These are phyloP conservation scores for Laothoe populi DNA, from an alignment of 2,888 invertebrate genomes.

Conservation along the genomic window DNA sequence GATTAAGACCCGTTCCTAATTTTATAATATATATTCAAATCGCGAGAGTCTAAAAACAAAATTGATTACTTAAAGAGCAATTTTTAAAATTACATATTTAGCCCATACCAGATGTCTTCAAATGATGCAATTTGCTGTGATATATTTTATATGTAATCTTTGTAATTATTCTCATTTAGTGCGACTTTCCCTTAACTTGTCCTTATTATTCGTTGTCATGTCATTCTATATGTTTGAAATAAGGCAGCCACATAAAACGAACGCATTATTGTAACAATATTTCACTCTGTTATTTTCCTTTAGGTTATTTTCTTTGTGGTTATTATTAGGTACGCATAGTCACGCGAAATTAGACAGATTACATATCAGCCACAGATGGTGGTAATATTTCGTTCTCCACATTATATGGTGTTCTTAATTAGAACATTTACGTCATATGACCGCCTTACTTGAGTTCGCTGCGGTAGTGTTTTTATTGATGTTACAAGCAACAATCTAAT, in stretches of 20 bases:
- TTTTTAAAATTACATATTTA: no score
- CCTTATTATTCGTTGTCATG: constrained; percentile 26
- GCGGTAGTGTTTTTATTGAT: constrained; percentile 22
- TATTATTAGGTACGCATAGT: constrained; percentile 21
- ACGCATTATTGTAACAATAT: constrained; percentile 39
- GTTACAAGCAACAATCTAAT: constrained; percentile 14
- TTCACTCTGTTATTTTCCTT: constrained; percentile 37
- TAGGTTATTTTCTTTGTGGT: constrained; percentile 33
- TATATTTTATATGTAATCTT: no score
- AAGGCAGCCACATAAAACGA: constrained; percentile 35
- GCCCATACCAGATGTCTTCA: no score
- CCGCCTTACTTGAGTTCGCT: background rate
- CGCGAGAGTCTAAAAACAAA: no score
- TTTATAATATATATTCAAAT: no score
- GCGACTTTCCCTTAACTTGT: constrained; percentile 34
- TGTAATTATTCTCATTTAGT: background rate
- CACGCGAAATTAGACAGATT: constrained; percentile 24
- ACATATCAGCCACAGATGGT: constrained; percentile 19
- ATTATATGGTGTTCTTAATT: constrained; percentile 17
- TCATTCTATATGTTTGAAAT: constrained; percentile 35
- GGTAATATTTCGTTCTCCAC: constrained; percentile 8
- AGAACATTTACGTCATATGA: constrained; percentile 17
- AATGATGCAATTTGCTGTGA: no score
- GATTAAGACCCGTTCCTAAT: no score
- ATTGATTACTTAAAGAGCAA: no score